Evolutionary conservation across 2,797 vertebrate genomes (phyloP), one percentile per base, ranked within the genome.

Genomic region (Paramormyrops hopkinsi): DNA sequence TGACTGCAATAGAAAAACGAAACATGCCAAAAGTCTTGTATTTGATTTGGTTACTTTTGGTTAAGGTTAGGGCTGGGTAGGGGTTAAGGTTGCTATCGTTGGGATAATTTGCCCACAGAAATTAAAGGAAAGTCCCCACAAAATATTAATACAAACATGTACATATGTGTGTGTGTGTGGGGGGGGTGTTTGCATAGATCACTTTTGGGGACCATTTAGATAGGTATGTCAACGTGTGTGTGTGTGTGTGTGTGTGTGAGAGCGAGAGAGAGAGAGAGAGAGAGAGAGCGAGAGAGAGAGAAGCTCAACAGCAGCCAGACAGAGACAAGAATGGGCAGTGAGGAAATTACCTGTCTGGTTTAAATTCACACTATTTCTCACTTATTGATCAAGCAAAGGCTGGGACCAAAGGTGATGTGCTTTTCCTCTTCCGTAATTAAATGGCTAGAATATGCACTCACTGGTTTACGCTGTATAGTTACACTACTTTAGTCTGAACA

Each of bases 271-370:
- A 83, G 19, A 56, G 54, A n/a, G 19, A 56, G 4, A 2, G 51
- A 53, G 51, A 54, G 41, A 65, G 53, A 54, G 53, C 19, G 4
- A 19, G 53, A 54, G 53, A 54, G 41, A 83, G 53, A 54, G 59
- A 84, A 84, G 82, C 46, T 84, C 46, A 48, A 48, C 46, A 79
- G 17, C 37, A 79, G 41, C 88, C 4, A 22, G 46, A 82, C 50
- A 89, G 86, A 44, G 56, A 88, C 46, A 29, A 56, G 54, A 56
- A 44, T 29, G 14, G 85, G 86, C 83, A 85, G 73, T 62, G 65
- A 83, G 90, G 90, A 91, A 91, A 90, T 73, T 53, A 82, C 89
- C 86, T 65, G 88, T 90, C 91, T 91, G 87, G 50, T 89, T 91
- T 88, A 88, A 88, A 91, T 92, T 84, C 90, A 69, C 79, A 22